phyloP scores from a whole-genome alignment of 2,797 vertebrate species.

The Phoebastria nigripes region DNA sequence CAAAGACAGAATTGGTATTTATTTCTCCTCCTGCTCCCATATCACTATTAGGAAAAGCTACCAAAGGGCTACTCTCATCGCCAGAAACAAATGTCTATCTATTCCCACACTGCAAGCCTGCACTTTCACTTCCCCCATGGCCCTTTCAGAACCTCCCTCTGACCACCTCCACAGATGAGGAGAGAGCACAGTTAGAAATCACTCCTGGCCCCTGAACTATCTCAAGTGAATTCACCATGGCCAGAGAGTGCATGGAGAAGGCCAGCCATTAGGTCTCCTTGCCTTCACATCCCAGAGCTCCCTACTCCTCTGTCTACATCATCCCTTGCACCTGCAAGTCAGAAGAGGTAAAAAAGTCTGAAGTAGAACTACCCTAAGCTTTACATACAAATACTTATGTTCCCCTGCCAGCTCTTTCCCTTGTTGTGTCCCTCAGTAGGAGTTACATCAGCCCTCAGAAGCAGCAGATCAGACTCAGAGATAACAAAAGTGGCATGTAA shows the following conservation, averaged over 20 bases:
- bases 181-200: background rate
- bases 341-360: background rate
- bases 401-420: background rate
- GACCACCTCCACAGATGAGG: fast-evolving
- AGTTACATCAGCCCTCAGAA: background rate
- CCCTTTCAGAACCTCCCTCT: background rate
- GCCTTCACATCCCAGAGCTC: background rate
- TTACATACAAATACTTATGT: background rate
- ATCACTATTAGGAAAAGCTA: background rate
- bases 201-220: background rate
- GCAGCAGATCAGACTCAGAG: background rate
- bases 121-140: background rate
- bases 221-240: background rate
- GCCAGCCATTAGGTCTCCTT: background rate
- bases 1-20: background rate
- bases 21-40: background rate
- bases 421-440: fast-evolving
- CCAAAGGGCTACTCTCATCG: background rate
- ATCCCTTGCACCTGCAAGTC: background rate
- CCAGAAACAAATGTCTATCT: background rate
- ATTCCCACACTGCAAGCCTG: background rate
- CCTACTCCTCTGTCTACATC: background rate
- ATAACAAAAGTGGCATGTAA: background rate
- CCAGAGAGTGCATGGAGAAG: background rate
- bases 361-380: background rate